phyloP scores from a whole-genome alignment of 2,113 vertebrate species.

The Nyctereutes procyonoides region DNA sequence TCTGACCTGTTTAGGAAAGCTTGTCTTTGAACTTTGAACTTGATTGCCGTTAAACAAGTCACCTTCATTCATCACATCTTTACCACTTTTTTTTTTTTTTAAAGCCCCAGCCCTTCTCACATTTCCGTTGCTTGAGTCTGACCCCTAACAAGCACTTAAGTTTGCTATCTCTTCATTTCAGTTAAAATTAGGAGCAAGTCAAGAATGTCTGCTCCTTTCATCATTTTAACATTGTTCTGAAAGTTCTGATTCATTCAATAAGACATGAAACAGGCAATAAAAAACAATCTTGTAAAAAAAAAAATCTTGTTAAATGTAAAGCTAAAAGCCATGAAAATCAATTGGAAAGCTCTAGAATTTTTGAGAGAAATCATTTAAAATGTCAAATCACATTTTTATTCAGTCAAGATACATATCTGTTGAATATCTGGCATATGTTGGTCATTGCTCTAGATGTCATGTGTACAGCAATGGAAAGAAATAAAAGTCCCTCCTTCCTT shows the following conservation, averaged over 20 bases:
- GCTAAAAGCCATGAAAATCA: background rate
- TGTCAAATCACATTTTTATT: background rate
- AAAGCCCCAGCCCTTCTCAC: background rate
- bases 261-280: background rate
- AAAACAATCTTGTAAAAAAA: background rate
- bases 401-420: background rate
- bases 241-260: background rate
- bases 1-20: background rate
- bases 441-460: background rate
- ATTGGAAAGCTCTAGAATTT: background rate
- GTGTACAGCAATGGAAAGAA: background rate
- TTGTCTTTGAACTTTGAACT: background rate
- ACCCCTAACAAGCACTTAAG: background rate
- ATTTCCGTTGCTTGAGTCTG: background rate
- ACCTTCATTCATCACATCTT: background rate
- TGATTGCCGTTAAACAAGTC: background rate
- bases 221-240: slow-evolving; percentile 28
- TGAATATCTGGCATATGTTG: background rate
- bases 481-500: background rate
- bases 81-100: background rate
- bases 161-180: background rate
- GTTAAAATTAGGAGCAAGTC: background rate
- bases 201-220: slow-evolving; percentile 32
- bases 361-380: background rate
- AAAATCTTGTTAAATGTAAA: background rate